Evolutionary conservation across 2,888 invertebrate genomes (phyloP).

Genomic region (Heliconius erato): DNA sequence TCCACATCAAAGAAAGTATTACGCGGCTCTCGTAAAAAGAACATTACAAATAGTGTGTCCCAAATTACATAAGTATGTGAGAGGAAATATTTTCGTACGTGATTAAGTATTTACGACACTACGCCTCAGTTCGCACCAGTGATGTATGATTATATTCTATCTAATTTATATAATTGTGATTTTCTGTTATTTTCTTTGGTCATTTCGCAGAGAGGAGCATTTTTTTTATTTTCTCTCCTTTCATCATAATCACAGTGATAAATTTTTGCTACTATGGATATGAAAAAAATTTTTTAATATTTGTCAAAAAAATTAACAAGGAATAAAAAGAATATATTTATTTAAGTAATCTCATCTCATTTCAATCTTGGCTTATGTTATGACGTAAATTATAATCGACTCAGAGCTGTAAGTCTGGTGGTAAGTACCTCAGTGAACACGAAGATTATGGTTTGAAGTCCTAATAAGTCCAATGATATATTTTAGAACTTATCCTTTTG

Average conservation of each 20-base stretch:
- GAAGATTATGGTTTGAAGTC: too few relatives aligned
- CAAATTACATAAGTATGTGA: conserved; percentile 62
- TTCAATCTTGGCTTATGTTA: too few relatives aligned
- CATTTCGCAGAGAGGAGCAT: neutral
- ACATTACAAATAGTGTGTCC: conserved; percentile 64
- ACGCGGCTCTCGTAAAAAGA: conserved; percentile 74
- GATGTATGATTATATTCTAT: conserved; percentile 15
- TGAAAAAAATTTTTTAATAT: neutral
- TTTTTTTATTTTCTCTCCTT: neutral
- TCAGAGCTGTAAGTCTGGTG: too few relatives aligned
- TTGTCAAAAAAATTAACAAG: too few relatives aligned
- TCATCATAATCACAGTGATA: neutral
- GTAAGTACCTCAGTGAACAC: too few relatives aligned
- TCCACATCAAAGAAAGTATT: conserved; percentile 69
- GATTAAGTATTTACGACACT: conserved; percentile 31
- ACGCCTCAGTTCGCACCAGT: conserved; percentile 21
- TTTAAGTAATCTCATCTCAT: too few relatives aligned
- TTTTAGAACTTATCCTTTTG: too few relatives aligned
- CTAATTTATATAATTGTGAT: conserved; percentile 1
- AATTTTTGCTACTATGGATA: neutral
- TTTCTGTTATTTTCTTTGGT: neutral
- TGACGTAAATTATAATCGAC: too few relatives aligned
- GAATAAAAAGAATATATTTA: too few relatives aligned
- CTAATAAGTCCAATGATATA: too few relatives aligned
- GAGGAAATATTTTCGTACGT: conserved; percentile 56